Conservation (phyloP, 2,888 invertebrate genomes). For the Chrysina gloriosa region DNA sequence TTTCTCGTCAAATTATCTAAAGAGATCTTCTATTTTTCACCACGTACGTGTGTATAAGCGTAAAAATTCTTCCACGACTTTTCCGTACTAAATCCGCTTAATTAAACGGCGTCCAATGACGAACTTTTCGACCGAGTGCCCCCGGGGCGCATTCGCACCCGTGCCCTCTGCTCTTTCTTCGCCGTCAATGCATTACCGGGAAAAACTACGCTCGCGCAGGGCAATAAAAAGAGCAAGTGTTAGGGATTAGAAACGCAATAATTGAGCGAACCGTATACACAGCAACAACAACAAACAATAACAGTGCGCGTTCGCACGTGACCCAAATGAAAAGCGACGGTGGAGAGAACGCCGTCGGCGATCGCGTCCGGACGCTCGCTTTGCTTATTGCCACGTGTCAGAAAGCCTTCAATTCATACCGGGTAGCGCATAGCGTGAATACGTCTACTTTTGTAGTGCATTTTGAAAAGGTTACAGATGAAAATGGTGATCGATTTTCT, state of each 20-base stretch:
- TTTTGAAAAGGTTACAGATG: too few relatives aligned
- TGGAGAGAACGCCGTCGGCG: constrained; percentile 47
- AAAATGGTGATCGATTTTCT: too few relatives aligned
- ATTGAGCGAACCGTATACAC: constrained; percentile 43
- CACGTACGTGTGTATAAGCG: too few relatives aligned
- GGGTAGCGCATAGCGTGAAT: too few relatives aligned
- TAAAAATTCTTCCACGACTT: too few relatives aligned
- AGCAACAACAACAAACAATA: constrained; percentile 54
- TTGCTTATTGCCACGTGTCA: constrained; percentile 52
- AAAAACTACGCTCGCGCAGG: neutral
- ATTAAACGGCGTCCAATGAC: neutral
- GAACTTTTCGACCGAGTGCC: neutral
- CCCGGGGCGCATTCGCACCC: neutral
- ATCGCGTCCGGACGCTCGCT: constrained; percentile 55
- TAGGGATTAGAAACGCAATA: constrained; percentile 60
- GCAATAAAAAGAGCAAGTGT: constrained; percentile 55
- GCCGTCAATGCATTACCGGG: neutral
- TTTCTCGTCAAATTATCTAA: too few relatives aligned
- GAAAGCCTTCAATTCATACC: neutral
- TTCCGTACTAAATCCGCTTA: neutral
- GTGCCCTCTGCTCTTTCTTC: neutral
- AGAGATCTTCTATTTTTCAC: too few relatives aligned
- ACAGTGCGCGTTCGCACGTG: constrained; percentile 59
- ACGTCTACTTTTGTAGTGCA: too few relatives aligned
- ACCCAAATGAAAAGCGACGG: constrained; percentile 63